Conservation (phyloP, 1,140 invertebrate genomes). For the Eriocheir sinensis region DNA sequence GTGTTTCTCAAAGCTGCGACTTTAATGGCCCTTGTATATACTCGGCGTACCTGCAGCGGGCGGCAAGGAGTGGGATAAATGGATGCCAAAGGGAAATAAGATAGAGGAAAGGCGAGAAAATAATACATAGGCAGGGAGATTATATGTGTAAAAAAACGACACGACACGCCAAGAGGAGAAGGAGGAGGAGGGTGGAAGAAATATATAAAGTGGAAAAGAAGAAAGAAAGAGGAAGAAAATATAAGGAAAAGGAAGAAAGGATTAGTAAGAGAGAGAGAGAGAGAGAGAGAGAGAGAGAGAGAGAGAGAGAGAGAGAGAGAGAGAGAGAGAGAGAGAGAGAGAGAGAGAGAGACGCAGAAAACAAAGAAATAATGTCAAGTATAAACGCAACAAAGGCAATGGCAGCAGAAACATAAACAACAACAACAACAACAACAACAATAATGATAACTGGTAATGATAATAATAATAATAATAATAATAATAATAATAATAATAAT, state of each 20-base stretch:
- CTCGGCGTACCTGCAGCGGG: constrained; percentile 50
- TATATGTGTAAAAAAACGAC: constrained; percentile 18
- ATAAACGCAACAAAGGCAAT: background rate
- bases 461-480: background rate
- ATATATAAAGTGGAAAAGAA: background rate
- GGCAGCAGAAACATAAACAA: background rate
- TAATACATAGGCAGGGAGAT: background rate
- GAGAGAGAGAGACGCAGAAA: background rate
- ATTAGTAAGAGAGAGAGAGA: background rate
- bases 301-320: constrained; percentile 60
- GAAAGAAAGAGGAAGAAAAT: background rate
- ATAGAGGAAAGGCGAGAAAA: constrained; percentile 24
- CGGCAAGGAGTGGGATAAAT: constrained; percentile 52
- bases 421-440: background rate
- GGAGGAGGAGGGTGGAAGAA: background rate
- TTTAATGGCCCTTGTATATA: constrained; percentile 58
- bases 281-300: constrained; percentile 34
- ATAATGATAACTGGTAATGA: background rate
- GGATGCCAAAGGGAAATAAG: constrained; percentile 46
- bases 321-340: constrained; percentile 35
- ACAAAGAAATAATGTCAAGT: background rate
- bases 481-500: background rate
- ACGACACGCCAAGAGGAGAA: background rate
- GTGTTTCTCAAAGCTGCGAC: constrained; percentile 55
- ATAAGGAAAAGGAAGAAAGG: background rate